These are phyloP conservation scores for Podarcis raffonei DNA, from an alignment of 2,113 vertebrate genomes.

Conservation along the genomic window DNA sequence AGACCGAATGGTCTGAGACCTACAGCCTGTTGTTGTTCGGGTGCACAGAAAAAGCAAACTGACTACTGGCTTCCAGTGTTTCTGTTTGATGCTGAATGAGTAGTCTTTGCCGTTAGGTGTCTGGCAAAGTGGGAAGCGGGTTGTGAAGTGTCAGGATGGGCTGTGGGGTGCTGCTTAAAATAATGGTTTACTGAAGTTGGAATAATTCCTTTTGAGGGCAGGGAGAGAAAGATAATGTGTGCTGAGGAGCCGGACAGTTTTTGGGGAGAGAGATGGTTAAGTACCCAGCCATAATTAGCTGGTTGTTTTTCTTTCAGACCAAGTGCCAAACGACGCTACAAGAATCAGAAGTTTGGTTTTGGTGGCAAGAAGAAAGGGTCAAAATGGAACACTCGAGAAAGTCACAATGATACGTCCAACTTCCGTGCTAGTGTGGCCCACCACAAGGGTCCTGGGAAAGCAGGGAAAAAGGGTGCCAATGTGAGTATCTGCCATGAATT, in stretches of 20 bases:
- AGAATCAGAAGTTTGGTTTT: conserved; percentile 95
- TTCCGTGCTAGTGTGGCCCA: conserved; percentile 87
- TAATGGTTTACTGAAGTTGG: background rate
- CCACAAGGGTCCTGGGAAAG: conserved; percentile 75
- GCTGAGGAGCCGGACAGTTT: background rate
- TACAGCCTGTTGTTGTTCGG: background rate
- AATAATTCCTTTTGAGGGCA: background rate
- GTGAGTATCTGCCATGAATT: conserved; percentile 65
- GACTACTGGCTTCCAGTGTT: background rate
- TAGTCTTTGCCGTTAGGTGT: background rate
- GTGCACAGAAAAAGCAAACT: background rate
- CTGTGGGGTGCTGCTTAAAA: background rate
- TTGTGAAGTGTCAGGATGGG: background rate
- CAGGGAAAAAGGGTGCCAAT: conserved; percentile 77
- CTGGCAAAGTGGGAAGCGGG: background rate
- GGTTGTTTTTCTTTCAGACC: conserved; percentile 72
- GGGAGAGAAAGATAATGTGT: background rate
- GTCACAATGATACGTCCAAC: conserved; percentile 87
- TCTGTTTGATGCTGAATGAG: background rate
- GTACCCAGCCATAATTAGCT: background rate
- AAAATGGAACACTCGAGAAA: conserved; percentile 97
- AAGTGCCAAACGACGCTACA: conserved; percentile 90
- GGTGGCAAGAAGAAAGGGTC: conserved; percentile 95
- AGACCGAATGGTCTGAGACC: background rate
- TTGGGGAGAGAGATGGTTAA: background rate